Conservation (phyloP, 2,888 invertebrate species). For the Drosophila subquinaria region DNA sequence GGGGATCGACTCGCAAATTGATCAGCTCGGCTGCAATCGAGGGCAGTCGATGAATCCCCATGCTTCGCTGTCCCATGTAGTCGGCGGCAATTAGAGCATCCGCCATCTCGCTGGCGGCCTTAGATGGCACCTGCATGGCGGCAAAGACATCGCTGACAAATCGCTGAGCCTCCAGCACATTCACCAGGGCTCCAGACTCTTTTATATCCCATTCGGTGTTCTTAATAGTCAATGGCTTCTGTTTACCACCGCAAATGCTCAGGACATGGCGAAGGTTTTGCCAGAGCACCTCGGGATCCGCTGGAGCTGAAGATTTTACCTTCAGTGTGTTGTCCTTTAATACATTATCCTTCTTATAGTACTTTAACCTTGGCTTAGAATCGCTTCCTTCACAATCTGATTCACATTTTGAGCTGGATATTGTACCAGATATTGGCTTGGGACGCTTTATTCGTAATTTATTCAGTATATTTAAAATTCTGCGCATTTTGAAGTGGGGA, state of each 20-base stretch:
- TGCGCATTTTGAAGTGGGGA: conserved; percentile 28
- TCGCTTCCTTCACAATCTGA: neutral
- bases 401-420: neutral
- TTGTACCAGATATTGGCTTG: conserved; percentile 2
- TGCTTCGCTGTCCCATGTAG: conserved; percentile 51
- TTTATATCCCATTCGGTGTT: neutral
- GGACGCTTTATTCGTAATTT: conserved; percentile 27
- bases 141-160: conserved; percentile 54
- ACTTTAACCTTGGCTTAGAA: too few relatives aligned
- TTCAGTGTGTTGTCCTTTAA: neutral
- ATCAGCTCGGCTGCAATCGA: conserved; percentile 51
- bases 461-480: conserved; percentile 32
- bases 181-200: conserved; percentile 25
- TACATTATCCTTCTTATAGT: neutral
- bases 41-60: conserved; percentile 58
- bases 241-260: conserved; percentile 30
- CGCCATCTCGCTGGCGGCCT: conserved; percentile 55
- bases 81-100: conserved; percentile 60
- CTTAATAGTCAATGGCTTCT: neutral
- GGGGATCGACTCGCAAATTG: conserved; percentile 29
- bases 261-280: conserved; percentile 40
- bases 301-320: neutral
- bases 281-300: conserved; percentile 20
- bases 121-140: conserved; percentile 52
- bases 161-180: conserved; percentile 49